A percentile compares a stretch with the other conserved stretches of the same genome.
phyloP scores from a whole-genome alignment of 2,797 vertebrate genomes.

The Phrynocephalus vlangalii region DNA sequence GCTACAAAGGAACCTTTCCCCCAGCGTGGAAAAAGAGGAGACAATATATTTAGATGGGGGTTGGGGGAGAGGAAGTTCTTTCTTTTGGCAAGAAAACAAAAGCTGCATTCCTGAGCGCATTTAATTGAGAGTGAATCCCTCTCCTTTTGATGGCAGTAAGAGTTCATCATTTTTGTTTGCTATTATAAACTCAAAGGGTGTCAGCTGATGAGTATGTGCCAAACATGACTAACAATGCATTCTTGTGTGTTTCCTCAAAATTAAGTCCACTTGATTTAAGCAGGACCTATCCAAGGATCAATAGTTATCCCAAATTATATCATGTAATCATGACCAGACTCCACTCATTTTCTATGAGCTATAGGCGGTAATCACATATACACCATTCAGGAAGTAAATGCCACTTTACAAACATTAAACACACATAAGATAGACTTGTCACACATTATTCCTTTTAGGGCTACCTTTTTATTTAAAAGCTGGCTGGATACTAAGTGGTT shows the following conservation, averaged over 20 bases:
- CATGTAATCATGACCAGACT: not conserved
- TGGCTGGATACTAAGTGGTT: not conserved
- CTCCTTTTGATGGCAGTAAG: not conserved
- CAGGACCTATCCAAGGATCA: not conserved
- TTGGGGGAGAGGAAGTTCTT: not conserved
- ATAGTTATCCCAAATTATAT: not conserved
- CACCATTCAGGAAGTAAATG: not conserved
- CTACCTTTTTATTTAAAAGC: too few species aligned
- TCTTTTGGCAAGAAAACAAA: conserved; percentile 24
- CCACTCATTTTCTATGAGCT: not conserved
- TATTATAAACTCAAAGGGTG: not conserved
- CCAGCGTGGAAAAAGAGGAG: conserved; percentile 54
- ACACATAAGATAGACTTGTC: not conserved
- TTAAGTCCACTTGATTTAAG: not conserved
- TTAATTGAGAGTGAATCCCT: not conserved
- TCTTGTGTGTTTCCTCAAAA: not conserved
- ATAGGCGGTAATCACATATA: not conserved
- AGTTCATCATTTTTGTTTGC: not conserved
- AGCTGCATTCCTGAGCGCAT: not conserved
- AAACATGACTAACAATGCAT: not conserved
- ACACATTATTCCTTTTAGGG: not conserved
- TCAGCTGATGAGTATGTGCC: not conserved
- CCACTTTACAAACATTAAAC: not conserved
- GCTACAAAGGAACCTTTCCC: conserved; percentile 59
- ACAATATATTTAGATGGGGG: conserved; percentile 26